Percentiles rank a stretch among this genome's conserved stretches.
phyloP scores from a whole-genome alignment of 2,113 vertebrate species.

The Lepus timidus region DNA sequence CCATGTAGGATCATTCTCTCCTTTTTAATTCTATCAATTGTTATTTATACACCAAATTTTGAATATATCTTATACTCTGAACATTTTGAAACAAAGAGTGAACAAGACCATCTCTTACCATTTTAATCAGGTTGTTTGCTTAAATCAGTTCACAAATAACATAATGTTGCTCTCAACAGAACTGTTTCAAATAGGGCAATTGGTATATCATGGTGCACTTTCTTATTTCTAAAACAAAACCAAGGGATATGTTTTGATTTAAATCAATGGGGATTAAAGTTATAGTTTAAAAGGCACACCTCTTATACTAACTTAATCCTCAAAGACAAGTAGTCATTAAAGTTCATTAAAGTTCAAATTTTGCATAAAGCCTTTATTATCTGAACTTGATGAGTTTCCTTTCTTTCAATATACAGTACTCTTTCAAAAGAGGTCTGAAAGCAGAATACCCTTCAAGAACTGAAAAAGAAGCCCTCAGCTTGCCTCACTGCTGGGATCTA shows the following conservation, averaged over 20 bases:
- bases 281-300: constrained; percentile 47
- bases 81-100: constrained; percentile 57
- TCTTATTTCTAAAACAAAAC: constrained; percentile 54
- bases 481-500: not conserved
- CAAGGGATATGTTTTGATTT: constrained; percentile 57
- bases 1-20: too few relatives aligned
- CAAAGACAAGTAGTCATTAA: constrained; percentile 40
- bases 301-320: constrained; percentile 63
- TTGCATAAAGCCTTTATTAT: constrained; percentile 69
- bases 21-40: too few relatives aligned
- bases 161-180: constrained; percentile 14
- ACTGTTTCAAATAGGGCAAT: constrained; percentile 27
- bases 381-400: constrained; percentile 56
- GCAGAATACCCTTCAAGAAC: constrained; percentile 44
- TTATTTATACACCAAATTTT: not conserved
- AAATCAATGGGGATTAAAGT: constrained; percentile 60
- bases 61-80: constrained; percentile 4
- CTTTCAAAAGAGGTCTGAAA: constrained; percentile 5
- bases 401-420: constrained; percentile 17
- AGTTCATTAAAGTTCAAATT: constrained; percentile 68
- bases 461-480: constrained; percentile 10
- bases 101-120: constrained; percentile 21
- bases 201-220: not conserved
- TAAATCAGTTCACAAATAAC: constrained; percentile 47
- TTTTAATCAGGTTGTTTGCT: constrained; percentile 25